phyloP scores from a whole-genome alignment of 2,113 vertebrate species.

The Labeo catla region DNA sequence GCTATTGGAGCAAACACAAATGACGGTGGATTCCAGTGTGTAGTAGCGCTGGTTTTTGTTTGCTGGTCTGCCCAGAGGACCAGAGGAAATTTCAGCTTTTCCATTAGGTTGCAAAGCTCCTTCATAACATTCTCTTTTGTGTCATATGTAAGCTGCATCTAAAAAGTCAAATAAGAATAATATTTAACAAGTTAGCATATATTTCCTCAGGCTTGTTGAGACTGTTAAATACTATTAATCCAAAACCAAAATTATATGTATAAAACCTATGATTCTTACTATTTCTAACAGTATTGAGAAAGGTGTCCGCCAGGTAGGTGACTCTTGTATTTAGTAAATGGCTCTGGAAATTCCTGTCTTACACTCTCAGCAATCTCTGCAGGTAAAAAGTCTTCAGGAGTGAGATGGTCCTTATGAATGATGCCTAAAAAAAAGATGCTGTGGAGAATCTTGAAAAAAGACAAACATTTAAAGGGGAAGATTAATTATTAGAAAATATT shows the following conservation, averaged over 20 bases:
- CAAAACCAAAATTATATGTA: no score
- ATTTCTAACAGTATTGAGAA: conserved; percentile 47
- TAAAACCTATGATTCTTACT: conserved; percentile 1
- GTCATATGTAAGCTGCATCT: conserved; percentile 6
- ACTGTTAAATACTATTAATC: no score
- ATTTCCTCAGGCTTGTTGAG: no score
- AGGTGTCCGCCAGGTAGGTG: conserved; percentile 40
- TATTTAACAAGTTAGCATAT: no score
- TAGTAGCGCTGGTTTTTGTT: conserved; percentile 7
- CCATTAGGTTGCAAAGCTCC: not conserved
- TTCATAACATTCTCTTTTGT: not conserved
- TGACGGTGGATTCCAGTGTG: conserved; percentile 46
- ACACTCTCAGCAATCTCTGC: not conserved
- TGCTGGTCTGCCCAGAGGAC: conserved; percentile 9
- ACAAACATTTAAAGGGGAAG: no score
- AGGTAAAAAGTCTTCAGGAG: not conserved
- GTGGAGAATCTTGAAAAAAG: conserved; percentile 39
- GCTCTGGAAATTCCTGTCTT: not conserved
- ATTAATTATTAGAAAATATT: no score
- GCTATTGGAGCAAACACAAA: conserved; percentile 37
- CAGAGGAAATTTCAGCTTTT: not conserved
- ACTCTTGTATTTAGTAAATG: conserved; percentile 36
- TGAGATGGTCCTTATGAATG: not conserved
- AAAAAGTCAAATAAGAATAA: not conserved
- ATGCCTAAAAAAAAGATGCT: conserved; percentile 50